Evolutionary conservation across 2,888 invertebrate species (phyloP), one percentile per base, ranked within the genome.

Genomic region (Hirudinaria manillensis): DNA sequence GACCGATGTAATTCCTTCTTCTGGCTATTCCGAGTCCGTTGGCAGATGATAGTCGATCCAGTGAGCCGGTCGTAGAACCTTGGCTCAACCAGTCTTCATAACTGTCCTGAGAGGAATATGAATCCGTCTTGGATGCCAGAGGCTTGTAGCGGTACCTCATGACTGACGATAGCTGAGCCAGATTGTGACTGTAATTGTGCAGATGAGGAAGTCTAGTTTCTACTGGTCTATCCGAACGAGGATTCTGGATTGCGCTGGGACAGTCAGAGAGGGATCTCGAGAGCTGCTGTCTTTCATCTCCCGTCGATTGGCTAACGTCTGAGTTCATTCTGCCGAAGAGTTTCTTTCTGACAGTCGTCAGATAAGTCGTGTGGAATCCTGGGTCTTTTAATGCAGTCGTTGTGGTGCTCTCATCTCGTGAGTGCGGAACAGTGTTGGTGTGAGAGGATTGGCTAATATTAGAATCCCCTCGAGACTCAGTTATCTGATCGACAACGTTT

Each of bases 221-320:
- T 10, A 45, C 45, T 45, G 13, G 3, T 19, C 29, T 61, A 61
- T 16, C 61, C 7, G 61, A 29, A 6, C 24, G 61, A 6, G 24
- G 10, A 61, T 24, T 61, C 29, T 61, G 61, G 3, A 21, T 10
- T 2, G 24, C 29, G 29, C 29, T 61, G 24, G 61, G 61, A 16
- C 61, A 61, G 29, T 61, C 61, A 10, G 61, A 61, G 29, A 61
- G 61, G 29, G 61, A 61, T n/a, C 61, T 61, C 1, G 61, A 61
- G 13, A 61, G 61, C 1, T 27, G 7, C 29, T 61, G 61, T 24
- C 19, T 24, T 2, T 61, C 29, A 16, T 24, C 24, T n/a, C 6
- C 4, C 19, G 61, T 61, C 29, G 61, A 61, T 61, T 24, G 61
- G 45, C 10, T 16, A 45, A 4, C 16, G 13, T 45, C 45, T 16